phyloP scores from a whole-genome alignment of 2,888 invertebrate species.

The Chrysopilus asiliformis region DNA sequence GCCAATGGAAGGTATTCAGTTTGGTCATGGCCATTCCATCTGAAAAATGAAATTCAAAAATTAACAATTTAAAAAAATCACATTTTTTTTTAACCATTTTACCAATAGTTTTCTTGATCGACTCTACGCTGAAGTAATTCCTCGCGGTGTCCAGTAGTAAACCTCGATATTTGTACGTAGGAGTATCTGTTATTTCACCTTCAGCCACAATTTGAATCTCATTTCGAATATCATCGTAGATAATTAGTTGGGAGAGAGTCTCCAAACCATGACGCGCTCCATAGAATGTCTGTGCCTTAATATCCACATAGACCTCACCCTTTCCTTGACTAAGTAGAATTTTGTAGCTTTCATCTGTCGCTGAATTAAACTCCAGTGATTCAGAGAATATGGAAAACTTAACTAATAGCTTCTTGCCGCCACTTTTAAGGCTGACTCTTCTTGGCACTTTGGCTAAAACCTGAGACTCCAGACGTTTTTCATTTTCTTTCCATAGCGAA shows the following conservation, averaged over 20 bases:
- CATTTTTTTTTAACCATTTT: slow-evolving; percentile 12
- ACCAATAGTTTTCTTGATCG: slow-evolving; percentile 61
- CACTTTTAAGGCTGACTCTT: slow-evolving; percentile 22
- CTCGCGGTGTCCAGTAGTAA: slow-evolving; percentile 80
- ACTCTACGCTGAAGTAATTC: slow-evolving; percentile 63
- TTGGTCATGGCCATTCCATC: slow-evolving; percentile 86
- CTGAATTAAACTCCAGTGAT: slow-evolving; percentile 32
- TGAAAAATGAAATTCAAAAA: slow-evolving; percentile 20
- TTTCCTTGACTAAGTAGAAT: slow-evolving; percentile 25
- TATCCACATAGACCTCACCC: slow-evolving; percentile 36
- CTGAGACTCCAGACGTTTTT: slow-evolving; percentile 33
- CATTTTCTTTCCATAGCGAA: slow-evolving; percentile 24
- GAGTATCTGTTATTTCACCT: slow-evolving; percentile 56
- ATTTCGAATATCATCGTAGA: slow-evolving; percentile 33
- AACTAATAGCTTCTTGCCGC: slow-evolving; percentile 35
- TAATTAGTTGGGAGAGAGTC: slow-evolving; percentile 36
- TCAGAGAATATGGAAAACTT: slow-evolving; percentile 28
- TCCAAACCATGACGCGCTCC: slow-evolving; percentile 51
- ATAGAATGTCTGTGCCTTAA: slow-evolving; percentile 43
- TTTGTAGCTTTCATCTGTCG: slow-evolving; percentile 43
- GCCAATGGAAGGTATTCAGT: slow-evolving; percentile 91
- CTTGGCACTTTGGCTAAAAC: slow-evolving; percentile 27
- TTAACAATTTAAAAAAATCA: not conserved
- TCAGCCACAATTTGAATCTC: slow-evolving; percentile 47
- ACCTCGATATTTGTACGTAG: slow-evolving; percentile 79